Evolutionary conservation across 1,140 invertebrate genomes (phyloP).

Genomic region (roundworm (Caenorhabditis elegans)): DNA sequence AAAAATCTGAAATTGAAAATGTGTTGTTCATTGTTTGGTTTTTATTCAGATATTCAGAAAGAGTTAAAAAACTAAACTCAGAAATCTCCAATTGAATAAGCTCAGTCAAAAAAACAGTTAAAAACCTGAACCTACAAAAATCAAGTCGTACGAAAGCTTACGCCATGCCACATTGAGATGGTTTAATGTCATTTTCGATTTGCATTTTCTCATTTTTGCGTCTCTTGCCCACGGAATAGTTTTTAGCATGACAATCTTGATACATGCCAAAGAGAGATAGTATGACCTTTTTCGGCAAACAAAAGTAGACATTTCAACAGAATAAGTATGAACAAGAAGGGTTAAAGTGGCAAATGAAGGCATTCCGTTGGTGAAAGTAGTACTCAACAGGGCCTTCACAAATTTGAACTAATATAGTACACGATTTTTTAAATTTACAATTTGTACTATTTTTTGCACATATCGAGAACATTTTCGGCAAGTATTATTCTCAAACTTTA

Average conservation of each 20-base stretch:
- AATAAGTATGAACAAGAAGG: not conserved
- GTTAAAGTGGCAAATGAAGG: not conserved
- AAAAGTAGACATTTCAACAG: not conserved
- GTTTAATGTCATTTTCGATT: conserved; percentile 18
- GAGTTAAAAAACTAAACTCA: no score
- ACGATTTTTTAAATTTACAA: no score
- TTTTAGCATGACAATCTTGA: not conserved
- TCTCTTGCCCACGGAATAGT: not conserved
- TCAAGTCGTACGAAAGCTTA: not conserved
- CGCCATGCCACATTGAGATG: conserved; percentile 7
- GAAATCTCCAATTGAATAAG: no score
- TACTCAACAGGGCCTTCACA: not conserved
- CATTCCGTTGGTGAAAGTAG: not conserved
- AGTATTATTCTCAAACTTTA: no score
- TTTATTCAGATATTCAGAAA: not conserved
- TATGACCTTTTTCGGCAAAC: conserved; percentile 8
- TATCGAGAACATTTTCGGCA: no score
- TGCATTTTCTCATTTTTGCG: conserved; percentile 8
- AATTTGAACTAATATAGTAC: no score
- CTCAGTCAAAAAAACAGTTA: no score
- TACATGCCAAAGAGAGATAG: conserved; percentile 14
- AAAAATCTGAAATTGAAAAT: not conserved
- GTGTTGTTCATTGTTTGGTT: not conserved
- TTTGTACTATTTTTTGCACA: no score
- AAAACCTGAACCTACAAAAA: not conserved